Evolutionary conservation across 2,888 invertebrate genomes (phyloP).

Genomic region (Gymnoscelis rufifasciata): DNA sequence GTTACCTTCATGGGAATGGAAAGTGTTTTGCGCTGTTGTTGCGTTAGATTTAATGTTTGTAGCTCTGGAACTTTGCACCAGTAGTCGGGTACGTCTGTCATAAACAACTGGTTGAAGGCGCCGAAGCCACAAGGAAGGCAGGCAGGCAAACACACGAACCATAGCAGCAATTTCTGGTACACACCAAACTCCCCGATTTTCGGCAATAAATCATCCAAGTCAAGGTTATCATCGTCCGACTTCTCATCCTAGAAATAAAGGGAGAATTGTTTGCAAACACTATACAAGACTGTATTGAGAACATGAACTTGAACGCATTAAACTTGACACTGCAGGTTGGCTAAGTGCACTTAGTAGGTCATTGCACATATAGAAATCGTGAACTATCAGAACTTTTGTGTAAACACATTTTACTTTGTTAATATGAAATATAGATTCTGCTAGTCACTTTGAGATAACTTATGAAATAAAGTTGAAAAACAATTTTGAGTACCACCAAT

Average conservation of each 20-base stretch:
- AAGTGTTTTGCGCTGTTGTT: constrained; percentile 79
- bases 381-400: too few species aligned
- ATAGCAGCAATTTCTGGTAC: constrained; percentile 91
- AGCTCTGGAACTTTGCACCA: constrained; percentile 90
- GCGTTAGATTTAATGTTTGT: constrained; percentile 69
- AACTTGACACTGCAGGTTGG: constrained; percentile 17
- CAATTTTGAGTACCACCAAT: constrained; percentile 44
- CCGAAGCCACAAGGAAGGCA: constrained; percentile 95
- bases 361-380: neutral
- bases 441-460: too few species aligned
- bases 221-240: constrained; percentile 70
- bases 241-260: constrained; percentile 17
- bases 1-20: constrained; percentile 81
- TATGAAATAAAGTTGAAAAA: neutral
- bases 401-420: too few species aligned
- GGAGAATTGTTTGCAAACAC: neutral
- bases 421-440: too few species aligned
- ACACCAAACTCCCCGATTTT: constrained; percentile 93
- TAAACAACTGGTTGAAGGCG: constrained; percentile 95
- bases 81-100: constrained; percentile 91
- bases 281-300: constrained; percentile 6
- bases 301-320: constrained; percentile 18
- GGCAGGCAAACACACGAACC: constrained; percentile 92
- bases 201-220: constrained; percentile 90
- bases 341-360: neutral